Evolutionary conservation across 2,888 invertebrate genomes (phyloP), one percentile per base, ranked within the genome.

Genomic region (Rosalia funebris): DNA sequence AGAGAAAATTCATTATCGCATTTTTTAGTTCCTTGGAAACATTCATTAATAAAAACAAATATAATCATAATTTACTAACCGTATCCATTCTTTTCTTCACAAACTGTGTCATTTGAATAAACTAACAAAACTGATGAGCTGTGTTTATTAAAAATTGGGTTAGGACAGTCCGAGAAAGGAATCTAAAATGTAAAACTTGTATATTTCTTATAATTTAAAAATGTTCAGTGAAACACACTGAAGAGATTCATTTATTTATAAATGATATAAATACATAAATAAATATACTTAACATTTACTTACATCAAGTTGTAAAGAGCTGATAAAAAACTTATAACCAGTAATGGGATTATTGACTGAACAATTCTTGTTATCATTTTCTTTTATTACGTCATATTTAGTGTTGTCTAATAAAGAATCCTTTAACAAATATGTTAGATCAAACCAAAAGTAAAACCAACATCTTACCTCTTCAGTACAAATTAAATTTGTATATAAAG

Each of bases 381-480:
- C 20, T 12, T 19, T 44, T 39, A 15, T n/a, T 10, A 15, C n/a
- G 3, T 48, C 36, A 19, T 39, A 50, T 12, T 47, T 32, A 10
- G 9, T 11, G 12, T 45, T 45, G 10, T 31, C 12, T 12, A 17
- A 19, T 4, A 7, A 41, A 7, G 20, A 4, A 44, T 19, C 12
- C 55, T 25, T 19, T 20, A 46, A 52, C n/a, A 14, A 41, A 25
- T 5, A 14, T 42, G 10, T 7, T 39, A 37, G 12, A 37, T 39
- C 17, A 39, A 16, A n/a, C n/a, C n/a, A n/a, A n/a, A 25, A 25
- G 25, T 25, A 25, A 25, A 25, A 25, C 3, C 7, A 25, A 25
- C 7, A 32, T 25, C 15, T 41, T 45, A 62, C 62, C 57, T 57
- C 14, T 19, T 37, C 9, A 20, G 20, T 10, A 54, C 62, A 62